phyloP scores from a whole-genome alignment of 2,888 invertebrate species.

The Lingula anatina region DNA sequence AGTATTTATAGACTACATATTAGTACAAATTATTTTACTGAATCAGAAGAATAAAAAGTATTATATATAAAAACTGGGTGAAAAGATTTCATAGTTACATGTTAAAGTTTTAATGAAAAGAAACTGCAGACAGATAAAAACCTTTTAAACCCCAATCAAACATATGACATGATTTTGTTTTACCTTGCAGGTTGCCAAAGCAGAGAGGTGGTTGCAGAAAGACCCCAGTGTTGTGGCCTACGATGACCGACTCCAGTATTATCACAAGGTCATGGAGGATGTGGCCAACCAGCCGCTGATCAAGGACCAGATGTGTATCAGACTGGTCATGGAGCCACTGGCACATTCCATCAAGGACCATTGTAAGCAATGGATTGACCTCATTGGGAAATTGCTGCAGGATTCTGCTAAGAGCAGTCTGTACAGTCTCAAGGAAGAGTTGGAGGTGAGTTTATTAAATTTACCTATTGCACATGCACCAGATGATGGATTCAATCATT shows the following conservation, averaged over 20 bases:
- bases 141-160: too few relatives aligned
- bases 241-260: slow-evolving; percentile 81
- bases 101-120: too few relatives aligned
- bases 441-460: slow-evolving; percentile 63
- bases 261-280: slow-evolving; percentile 69
- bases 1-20: too few relatives aligned
- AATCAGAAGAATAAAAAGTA: too few relatives aligned
- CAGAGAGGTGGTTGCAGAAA: slow-evolving; percentile 72
- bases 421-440: slow-evolving; percentile 63
- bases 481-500: too few relatives aligned
- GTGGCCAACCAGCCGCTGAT: slow-evolving; percentile 53
- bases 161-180: too few relatives aligned
- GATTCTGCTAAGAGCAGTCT: slow-evolving; percentile 66
- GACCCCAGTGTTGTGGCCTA: slow-evolving; percentile 63
- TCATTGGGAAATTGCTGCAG: slow-evolving; percentile 67
- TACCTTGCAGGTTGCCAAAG: slow-evolving; percentile 56
- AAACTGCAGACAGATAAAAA: too few relatives aligned
- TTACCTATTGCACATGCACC: neutral
- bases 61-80: too few relatives aligned
- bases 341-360: slow-evolving; percentile 67
- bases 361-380: slow-evolving; percentile 73
- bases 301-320: slow-evolving; percentile 46
- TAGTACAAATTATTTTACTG: too few relatives aligned
- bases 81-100: too few relatives aligned
- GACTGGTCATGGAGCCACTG: slow-evolving; percentile 69